Evolutionary conservation across 1,140 invertebrate species (phyloP).

Genomic region (Venturia canescens): DNA sequence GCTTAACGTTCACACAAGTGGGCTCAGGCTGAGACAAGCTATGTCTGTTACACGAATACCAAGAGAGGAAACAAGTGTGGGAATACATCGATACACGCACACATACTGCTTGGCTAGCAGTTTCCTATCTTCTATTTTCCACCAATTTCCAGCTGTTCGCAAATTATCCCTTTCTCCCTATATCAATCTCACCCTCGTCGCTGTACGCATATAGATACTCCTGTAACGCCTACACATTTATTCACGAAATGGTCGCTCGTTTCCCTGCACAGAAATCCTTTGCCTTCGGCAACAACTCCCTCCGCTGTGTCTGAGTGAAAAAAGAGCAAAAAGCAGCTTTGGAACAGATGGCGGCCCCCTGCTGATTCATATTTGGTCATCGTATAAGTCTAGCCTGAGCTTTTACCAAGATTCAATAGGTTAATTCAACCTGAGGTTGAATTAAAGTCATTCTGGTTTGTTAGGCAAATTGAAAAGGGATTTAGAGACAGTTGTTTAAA

Average conservation of each 20-base stretch:
- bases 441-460: too few relatives aligned
- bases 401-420: slow-evolving; percentile 63
- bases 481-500: too few relatives aligned
- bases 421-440: slow-evolving; percentile 40
- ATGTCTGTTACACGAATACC: slow-evolving; percentile 16
- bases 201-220: not conserved
- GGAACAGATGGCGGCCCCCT: slow-evolving; percentile 48
- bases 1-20: not conserved
- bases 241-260: not conserved
- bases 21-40: not conserved
- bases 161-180: slow-evolving; percentile 57
- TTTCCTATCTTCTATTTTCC: slow-evolving; percentile 58
- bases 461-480: too few relatives aligned
- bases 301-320: not conserved
- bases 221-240: not conserved
- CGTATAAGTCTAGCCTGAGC: slow-evolving; percentile 58
- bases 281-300: not conserved
- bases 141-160: slow-evolving; percentile 59
- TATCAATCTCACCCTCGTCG: slow-evolving; percentile 48
- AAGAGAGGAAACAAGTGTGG: not conserved
- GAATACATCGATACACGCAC: not conserved
- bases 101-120: slow-evolving; percentile 50
- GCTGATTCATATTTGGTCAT: slow-evolving; percentile 64
- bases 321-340: not conserved
- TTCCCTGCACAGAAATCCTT: not conserved